These are phyloP conservation scores for Nyleta sp. DNA, from an alignment of 2,888 invertebrate species.

Conservation along the genomic window DNA sequence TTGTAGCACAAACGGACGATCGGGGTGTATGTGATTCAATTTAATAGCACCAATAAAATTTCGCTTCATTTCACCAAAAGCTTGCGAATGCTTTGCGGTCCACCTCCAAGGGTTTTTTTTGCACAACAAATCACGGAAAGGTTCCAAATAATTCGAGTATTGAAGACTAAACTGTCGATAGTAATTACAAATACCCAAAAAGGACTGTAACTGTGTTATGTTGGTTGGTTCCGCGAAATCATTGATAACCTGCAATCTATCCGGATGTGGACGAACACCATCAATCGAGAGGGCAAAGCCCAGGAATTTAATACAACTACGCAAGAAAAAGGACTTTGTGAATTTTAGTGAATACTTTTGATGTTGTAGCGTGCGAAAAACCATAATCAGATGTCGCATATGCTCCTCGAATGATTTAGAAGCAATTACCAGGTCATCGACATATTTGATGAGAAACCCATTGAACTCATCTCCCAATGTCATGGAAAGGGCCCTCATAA, in stretches of 20 bases:
- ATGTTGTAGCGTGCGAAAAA: constrained; percentile 23
- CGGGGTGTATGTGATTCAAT: constrained; percentile 36
- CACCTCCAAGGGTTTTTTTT: constrained; percentile 9
- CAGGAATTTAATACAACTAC: constrained; percentile 58
- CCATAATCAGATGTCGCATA: neutral
- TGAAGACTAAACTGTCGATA: constrained; percentile 16
- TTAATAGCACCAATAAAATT: constrained; percentile 45
- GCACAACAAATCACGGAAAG: constrained; percentile 4
- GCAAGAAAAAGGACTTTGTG: constrained; percentile 68
- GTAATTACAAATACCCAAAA: constrained; percentile 66
- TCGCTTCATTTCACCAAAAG: constrained; percentile 45
- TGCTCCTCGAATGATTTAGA: constrained; percentile 18
- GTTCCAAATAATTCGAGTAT: neutral
- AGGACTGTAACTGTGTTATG: constrained; percentile 67
- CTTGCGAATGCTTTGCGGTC: neutral
- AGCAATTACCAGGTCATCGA: constrained; percentile 36
- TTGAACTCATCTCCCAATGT: constrained; percentile 67
- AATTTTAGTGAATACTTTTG: constrained; percentile 57
- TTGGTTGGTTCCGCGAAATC: constrained; percentile 70
- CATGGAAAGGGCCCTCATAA: constrained; percentile 64
- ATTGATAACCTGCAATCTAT: constrained; percentile 66
- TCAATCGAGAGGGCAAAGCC: constrained; percentile 47
- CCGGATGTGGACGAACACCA: constrained; percentile 38
- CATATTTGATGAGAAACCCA: constrained; percentile 33
- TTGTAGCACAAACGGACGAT: constrained; percentile 1